Conservation (phyloP, 2,888 invertebrate genomes). For the Agrypnus murinus region DNA sequence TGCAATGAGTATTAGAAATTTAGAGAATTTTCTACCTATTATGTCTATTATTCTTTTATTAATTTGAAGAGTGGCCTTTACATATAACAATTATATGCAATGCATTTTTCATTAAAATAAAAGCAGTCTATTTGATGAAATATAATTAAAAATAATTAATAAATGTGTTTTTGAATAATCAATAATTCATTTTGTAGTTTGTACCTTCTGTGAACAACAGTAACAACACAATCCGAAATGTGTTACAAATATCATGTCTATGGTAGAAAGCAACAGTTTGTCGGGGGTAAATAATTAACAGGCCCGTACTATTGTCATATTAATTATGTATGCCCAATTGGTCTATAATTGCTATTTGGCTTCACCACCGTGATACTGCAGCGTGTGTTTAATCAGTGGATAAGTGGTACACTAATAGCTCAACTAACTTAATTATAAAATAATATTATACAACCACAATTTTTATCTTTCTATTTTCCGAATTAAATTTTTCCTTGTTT, state of each 20-base stretch:
- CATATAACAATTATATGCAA: too few relatives aligned
- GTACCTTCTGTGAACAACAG: too few relatives aligned
- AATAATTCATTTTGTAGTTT: too few relatives aligned
- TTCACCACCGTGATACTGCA: constrained; percentile 58
- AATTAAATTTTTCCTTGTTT: not conserved
- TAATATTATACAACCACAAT: not conserved
- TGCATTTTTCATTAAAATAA: too few relatives aligned
- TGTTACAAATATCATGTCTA: constrained; percentile 26
- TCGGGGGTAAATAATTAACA: constrained; percentile 70
- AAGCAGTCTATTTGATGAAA: too few relatives aligned
- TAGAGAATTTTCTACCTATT: too few relatives aligned
- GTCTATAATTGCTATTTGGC: constrained; percentile 71
- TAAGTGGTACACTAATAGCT: constrained; percentile 23
- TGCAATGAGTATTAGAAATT: too few relatives aligned
- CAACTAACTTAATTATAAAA: not conserved
- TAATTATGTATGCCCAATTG: constrained; percentile 72
- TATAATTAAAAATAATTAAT: too few relatives aligned
- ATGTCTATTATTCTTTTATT: too few relatives aligned
- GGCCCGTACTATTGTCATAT: constrained; percentile 68
- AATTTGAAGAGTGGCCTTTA: too few relatives aligned
- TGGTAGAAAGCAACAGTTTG: constrained; percentile 68
- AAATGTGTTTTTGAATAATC: too few relatives aligned
- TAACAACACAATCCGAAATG: constrained; percentile 6
- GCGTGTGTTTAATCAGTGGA: constrained; percentile 24
- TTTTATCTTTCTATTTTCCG: not conserved